Base-by-base conservation (phyloP, 2,797 vertebrate species). In the Falco cherrug region DNA sequence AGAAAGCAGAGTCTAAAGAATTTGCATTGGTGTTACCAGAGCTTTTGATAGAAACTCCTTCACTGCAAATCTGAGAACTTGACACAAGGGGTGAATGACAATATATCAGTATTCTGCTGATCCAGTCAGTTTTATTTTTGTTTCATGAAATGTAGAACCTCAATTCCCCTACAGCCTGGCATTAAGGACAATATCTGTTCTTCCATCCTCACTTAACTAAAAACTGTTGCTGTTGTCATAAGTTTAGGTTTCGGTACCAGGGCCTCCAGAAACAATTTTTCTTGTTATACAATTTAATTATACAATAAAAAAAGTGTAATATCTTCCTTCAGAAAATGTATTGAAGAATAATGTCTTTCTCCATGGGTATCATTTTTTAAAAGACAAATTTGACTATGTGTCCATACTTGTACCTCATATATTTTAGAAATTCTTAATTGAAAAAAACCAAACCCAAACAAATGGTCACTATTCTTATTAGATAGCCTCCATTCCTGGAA, bases 251-350 rank as follows among this genome's bases (percentile, higher is more conserved):
- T 88, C 26, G 48, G 8, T 54, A 69, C 50, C 43, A 71, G 29
- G 63, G 10, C 21, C 31, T 60, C 35, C 50, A 56, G n/a, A 84
- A 84, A 33, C 0, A 56, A 4, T 15, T 37, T 73, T 73, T 85
- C 6, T 73, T 57, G 7, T 45, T 54, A 37, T 33, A 70, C 12
- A 54, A 3, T 80, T 71, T n/a, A 80, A 56, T 74, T 80, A 70
- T 39, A 16, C 13, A 37, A 7, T 25, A 37, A 35, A 10, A 28
- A 68, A n/a, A 70, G 29, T 4, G 0, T 3, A 53, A 0, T 37
- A 1, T 37, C 24, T 75, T 74, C 18, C 25, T 60, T 75, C n/a
- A 61, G 14, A 68, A 96, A 69, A 76, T 2, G 0, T 35, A 13
- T 35, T 68, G 59, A 82, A 84, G n/a, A 21, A 61, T 51, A 53